phyloP scores from a whole-genome alignment of 2,113 vertebrate genomes.

The Pycnonotus jocosus region DNA sequence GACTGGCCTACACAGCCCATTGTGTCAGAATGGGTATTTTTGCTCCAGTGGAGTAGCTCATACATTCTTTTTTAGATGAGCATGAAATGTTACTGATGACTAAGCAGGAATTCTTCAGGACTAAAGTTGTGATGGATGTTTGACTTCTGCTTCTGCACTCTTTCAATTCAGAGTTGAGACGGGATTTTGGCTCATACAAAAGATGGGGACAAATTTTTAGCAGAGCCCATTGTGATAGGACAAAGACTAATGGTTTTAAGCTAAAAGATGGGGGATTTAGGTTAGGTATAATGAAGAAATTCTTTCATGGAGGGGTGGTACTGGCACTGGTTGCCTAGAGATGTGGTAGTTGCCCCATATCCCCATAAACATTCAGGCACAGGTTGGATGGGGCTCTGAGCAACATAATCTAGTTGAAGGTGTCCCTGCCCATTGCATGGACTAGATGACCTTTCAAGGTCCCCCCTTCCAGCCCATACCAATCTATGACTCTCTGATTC shows the following conservation, averaged over 20 bases:
- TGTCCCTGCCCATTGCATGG: background rate
- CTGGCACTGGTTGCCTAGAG: background rate
- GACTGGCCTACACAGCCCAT: background rate
- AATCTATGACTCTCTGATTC: background rate
- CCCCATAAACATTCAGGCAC: background rate
- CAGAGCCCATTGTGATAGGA: background rate
- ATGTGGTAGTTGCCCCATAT: background rate
- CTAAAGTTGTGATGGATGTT: background rate
- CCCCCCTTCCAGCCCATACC: background rate
- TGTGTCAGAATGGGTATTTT: background rate
- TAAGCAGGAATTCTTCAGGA: background rate
- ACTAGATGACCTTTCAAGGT: background rate
- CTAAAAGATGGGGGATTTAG: background rate
- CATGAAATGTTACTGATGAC: background rate
- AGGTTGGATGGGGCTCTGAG: background rate
- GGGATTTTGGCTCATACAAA: background rate
- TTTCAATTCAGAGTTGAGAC: background rate
- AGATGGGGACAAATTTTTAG: background rate
- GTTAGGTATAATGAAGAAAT: background rate
- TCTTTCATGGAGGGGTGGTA: accelerated
- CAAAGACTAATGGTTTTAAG: background rate
- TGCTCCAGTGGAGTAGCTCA: background rate
- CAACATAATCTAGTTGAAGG: background rate
- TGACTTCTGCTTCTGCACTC: background rate
- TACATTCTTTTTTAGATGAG: background rate